Conservation (phyloP, 2,797 vertebrate species). For the Oreochromis mossambicus region DNA sequence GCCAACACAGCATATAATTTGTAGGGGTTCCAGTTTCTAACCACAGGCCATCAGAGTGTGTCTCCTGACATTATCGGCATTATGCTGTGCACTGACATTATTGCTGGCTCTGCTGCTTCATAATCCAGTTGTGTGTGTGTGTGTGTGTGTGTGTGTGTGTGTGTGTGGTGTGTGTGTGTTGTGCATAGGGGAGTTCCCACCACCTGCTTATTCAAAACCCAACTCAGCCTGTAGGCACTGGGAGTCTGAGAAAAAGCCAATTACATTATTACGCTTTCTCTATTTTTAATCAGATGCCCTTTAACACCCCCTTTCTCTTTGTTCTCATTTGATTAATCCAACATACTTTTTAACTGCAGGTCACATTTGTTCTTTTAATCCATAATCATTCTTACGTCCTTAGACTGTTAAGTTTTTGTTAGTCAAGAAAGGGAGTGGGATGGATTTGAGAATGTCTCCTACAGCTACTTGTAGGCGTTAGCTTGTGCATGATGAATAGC, state of each 20-base stretch:
- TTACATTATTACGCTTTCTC: constrained; percentile 8
- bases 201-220: constrained; percentile 20
- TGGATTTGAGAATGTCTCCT: constrained; percentile 11
- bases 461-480: background rate
- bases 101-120: constrained; percentile 28
- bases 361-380: background rate
- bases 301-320: constrained; percentile 14
- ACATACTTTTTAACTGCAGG: constrained; percentile 44
- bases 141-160: background rate
- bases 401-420: background rate
- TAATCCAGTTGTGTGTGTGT: constrained; percentile 19
- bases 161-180: background rate
- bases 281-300: constrained; percentile 41
- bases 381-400: background rate
- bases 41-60: constrained; percentile 31
- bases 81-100: constrained; percentile 13
- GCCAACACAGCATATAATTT: constrained; percentile 21
- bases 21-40: constrained; percentile 17
- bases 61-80: constrained; percentile 36
- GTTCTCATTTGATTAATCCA: constrained; percentile 41
- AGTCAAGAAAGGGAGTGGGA: background rate
- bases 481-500: background rate
- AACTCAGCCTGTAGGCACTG: constrained; percentile 8
- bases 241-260: constrained; percentile 5
- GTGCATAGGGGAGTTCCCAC: background rate